Evolutionary conservation across 2,797 vertebrate species (phyloP), one percentile per base, ranked within the genome.

Genomic region (Pseudocheirus occidentalis): DNA sequence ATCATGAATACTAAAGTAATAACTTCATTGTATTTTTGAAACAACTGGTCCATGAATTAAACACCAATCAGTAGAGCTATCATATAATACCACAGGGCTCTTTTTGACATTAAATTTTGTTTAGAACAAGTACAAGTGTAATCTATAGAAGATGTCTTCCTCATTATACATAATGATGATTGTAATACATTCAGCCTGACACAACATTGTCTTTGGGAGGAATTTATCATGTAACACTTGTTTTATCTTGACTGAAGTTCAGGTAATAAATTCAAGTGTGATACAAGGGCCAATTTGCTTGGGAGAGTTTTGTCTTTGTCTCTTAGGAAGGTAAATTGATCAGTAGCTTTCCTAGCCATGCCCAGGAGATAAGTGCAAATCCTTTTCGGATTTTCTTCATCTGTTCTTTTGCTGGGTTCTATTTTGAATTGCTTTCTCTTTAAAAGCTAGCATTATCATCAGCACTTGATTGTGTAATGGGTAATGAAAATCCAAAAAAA

Each of bases 111-210:
- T 96, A 73, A 96, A 94, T 92, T 97, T 95, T 92, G 90, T 94
- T 55, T 94, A 92, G 55, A 94, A 58, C 59, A 58, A 91, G 13
- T 34, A 96, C 54, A 90, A 90, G 90, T 92, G 57, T 95, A 54
- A 96, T 93, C 92, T 24, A 91, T 29, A 96, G 90, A 90, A 54
- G 16, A 93, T 95, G 18, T 94, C 91, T 95, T 92, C 94, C 66
- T 97, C 97, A 96, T 97, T 93, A 90, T 62, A 95, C 92, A 95
- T 91, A 91, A 96, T 94, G 90, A 91, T 94, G 95, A 97, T 96
- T 96, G 94, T 92, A 95, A 95, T 97, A 95, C 93, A 62, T 96
- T 96, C 92, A 96, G 46, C 95, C 96, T 96, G 95, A 97, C 52
- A 97, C 21, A 93, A 89, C 53, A 96, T 96, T 96, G 93, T 97